Conservation (phyloP, 2,797 vertebrate genomes). For the Diplodus sargus region DNA sequence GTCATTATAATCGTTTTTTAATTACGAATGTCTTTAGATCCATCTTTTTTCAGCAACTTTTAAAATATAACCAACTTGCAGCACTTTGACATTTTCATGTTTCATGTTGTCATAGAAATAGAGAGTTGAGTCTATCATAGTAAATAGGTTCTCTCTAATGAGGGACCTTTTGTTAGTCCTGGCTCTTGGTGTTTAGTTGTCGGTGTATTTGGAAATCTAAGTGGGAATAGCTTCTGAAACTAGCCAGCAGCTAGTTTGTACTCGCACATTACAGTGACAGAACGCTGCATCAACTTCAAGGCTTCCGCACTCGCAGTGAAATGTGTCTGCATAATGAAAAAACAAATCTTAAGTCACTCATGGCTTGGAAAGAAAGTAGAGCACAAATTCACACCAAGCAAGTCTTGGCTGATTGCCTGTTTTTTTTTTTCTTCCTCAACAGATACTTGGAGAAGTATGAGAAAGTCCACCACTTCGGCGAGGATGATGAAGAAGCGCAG, state of each 20-base stretch:
- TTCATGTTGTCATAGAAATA: not conserved
- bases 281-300: not conserved
- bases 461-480: slow-evolving; percentile 99
- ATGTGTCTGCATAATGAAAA: not conserved
- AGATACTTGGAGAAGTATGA: slow-evolving; percentile 99
- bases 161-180: not conserved
- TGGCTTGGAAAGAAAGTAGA: slow-evolving; percentile 1
- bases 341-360: not conserved
- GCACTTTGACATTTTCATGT: not conserved
- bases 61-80: not conserved
- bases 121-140: not conserved
- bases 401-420: not conserved
- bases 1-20: not conserved
- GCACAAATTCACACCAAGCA: not conserved
- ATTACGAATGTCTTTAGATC: not conserved
- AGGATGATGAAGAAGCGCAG: slow-evolving; percentile 98
- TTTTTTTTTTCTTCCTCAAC: slow-evolving; percentile 49
- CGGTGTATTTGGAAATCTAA: no score
- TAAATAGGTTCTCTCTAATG: not conserved
- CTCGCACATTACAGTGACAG: not conserved
- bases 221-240: no score
- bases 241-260: not conserved
- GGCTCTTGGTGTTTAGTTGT: not conserved
- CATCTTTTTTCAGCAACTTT: not conserved
- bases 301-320: not conserved